Evolutionary conservation across 2,113 vertebrate species (phyloP).

Genomic region (Peromyscus maniculatus): DNA sequence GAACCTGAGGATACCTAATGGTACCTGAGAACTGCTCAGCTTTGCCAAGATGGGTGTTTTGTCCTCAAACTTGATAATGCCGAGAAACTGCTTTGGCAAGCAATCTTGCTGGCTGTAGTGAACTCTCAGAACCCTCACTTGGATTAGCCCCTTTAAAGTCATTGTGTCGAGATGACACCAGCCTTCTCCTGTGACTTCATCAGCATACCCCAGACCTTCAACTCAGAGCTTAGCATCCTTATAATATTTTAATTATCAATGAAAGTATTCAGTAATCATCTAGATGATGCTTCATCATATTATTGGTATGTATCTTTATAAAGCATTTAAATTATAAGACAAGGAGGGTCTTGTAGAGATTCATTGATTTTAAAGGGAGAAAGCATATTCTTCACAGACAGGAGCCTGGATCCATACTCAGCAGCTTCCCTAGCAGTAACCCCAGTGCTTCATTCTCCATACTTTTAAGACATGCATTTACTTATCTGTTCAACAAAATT

Average conservation of each 20-base stretch:
- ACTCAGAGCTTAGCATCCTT: not conserved
- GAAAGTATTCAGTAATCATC: not conserved
- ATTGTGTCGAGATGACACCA: not conserved
- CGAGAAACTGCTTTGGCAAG: not conserved
- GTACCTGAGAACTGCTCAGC: not conserved
- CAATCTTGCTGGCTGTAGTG: not conserved
- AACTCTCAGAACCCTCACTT: not conserved
- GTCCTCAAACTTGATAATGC: not conserved
- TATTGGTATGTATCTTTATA: not conserved
- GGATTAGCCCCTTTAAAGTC: not conserved
- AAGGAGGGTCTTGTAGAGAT: not conserved
- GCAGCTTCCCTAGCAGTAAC: not conserved
- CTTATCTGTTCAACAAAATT: conserved; percentile 36
- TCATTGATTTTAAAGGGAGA: not conserved
- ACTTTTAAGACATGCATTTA: not conserved
- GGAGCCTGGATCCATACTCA: not conserved
- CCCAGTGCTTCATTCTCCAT: not conserved
- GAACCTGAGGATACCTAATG: not conserved
- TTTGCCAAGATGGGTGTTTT: not conserved
- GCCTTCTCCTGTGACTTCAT: not conserved
- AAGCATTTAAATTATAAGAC: not conserved
- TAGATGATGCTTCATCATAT: not conserved
- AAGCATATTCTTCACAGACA: not conserved
- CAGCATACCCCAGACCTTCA: not conserved
- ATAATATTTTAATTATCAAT: not conserved